Conservation (phyloP, 2,888 invertebrate genomes). For the Drosophila mayaguana region DNA sequence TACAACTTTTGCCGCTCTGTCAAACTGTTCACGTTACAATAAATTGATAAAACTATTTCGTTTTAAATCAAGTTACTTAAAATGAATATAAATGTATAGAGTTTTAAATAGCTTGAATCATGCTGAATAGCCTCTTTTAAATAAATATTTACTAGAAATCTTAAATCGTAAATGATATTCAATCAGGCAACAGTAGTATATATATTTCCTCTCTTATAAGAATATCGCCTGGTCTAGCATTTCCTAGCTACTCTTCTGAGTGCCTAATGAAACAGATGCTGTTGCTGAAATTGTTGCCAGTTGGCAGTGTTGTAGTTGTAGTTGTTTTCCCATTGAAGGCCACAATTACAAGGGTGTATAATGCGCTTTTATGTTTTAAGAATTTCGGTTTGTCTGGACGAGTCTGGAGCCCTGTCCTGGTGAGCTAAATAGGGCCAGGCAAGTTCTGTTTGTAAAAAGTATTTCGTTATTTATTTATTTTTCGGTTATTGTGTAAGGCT, state of each 20-base stretch:
- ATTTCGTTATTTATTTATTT: conserved; percentile 58
- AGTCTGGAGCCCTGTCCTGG: conserved; percentile 13
- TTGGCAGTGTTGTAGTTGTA: conserved; percentile 8
- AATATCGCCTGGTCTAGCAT: conserved; percentile 20
- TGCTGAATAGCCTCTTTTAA: no score
- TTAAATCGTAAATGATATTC: not conserved
- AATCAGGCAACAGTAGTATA: not conserved
- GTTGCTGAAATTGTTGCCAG: conserved; percentile 20
- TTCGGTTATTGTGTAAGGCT: conserved; percentile 24
- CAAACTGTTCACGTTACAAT: not conserved
- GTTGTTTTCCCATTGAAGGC: conserved; percentile 43
- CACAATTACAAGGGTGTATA: conserved; percentile 69
- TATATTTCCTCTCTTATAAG: not conserved
- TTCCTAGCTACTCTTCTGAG: not conserved
- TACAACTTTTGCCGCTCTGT: conserved; percentile 3
- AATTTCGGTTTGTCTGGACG: conserved; percentile 31
- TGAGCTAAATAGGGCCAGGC: conserved; percentile 22
- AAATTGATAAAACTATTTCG: conserved; percentile 2
- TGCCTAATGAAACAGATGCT: not conserved
- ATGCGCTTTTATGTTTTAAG: conserved; percentile 55
- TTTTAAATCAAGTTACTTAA: not conserved
- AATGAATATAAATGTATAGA: not conserved
- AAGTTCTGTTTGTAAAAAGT: conserved; percentile 42
- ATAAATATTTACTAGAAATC: no score
- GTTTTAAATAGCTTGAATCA: not conserved